phyloP scores from a whole-genome alignment of 2,888 invertebrate genomes.

The Mesopsocus fuscifrons region DNA sequence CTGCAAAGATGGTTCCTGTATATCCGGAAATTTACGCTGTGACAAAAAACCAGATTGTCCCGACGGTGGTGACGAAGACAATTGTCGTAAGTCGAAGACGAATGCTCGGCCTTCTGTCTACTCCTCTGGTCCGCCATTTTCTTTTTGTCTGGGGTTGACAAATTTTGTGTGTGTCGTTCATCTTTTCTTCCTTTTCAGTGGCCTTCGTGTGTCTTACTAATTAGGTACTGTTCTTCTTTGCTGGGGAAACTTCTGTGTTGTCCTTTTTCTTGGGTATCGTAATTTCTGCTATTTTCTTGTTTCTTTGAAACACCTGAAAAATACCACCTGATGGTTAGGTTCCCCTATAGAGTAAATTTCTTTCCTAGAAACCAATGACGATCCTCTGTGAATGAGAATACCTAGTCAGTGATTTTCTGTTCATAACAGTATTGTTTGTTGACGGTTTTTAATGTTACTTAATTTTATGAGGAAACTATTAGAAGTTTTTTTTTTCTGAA shows the following conservation, averaged over 20 bases:
- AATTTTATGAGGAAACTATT: no score
- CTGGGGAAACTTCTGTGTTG: no score
- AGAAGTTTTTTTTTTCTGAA: no score
- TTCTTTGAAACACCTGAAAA: no score
- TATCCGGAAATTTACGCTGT: conserved; percentile 24
- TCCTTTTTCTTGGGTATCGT: conserved; percentile 11
- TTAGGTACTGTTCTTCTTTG: not conserved
- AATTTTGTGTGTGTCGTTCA: not conserved
- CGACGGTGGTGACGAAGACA: conserved; percentile 56
- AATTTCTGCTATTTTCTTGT: no score
- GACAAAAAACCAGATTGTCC: conserved; percentile 45
- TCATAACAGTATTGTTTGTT: no score
- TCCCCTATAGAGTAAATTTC: no score
- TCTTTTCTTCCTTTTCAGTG: not conserved
- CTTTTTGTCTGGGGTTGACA: not conserved
- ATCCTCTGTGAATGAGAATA: no score
- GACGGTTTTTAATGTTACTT: no score
- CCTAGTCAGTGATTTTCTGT: no score
- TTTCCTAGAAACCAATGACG: no score
- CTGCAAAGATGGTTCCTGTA: conserved; percentile 13
- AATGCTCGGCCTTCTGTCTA: not conserved
- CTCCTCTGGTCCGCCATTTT: not conserved
- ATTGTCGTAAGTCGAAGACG: conserved; percentile 61
- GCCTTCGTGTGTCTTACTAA: not conserved
- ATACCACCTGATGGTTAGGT: no score